A percentile compares a stretch with the other conserved stretches of the same genome.
Conservation (phyloP, 2,797 vertebrate species). For the Lindbergichthys nudifrons region DNA sequence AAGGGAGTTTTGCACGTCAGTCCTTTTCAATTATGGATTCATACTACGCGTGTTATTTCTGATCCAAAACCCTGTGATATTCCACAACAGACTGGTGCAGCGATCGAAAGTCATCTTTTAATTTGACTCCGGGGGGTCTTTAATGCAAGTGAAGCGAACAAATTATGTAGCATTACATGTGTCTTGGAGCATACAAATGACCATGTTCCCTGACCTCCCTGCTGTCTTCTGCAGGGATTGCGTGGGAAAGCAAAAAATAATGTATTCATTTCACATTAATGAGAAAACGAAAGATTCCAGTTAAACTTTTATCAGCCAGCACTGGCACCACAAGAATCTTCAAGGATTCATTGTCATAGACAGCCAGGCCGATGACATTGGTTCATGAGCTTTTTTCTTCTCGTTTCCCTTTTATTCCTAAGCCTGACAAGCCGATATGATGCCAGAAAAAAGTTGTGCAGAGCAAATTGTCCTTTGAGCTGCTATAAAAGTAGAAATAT, state of each 20-base stretch:
- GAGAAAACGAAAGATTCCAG: constrained; percentile 25
- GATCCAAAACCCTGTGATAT: neutral
- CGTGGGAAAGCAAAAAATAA: constrained; percentile 19
- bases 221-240: constrained; percentile 26
- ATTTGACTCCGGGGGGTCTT: constrained; percentile 16
- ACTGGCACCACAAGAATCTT: constrained; percentile 2
- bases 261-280: constrained; percentile 35
- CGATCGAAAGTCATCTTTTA: constrained; percentile 14
- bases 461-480: constrained; percentile 39
- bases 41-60: neutral
- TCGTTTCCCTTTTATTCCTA: neutral
- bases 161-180: constrained; percentile 16
- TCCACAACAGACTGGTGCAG: neutral
- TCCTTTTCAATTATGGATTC: constrained; percentile 28
- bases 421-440: constrained; percentile 38
- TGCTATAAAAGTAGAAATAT: constrained; percentile 52
- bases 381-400: neutral
- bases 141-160: constrained; percentile 20
- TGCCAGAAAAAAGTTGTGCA: constrained; percentile 38
- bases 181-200: constrained; percentile 25
- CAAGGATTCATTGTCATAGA: constrained; percentile 12
- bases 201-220: neutral
- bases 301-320: constrained; percentile 13
- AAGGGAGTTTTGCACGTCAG: constrained; percentile 2
- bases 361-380: neutral